Conservation (phyloP, 2,797 vertebrate species). For the Myiotriccus ornatus region DNA sequence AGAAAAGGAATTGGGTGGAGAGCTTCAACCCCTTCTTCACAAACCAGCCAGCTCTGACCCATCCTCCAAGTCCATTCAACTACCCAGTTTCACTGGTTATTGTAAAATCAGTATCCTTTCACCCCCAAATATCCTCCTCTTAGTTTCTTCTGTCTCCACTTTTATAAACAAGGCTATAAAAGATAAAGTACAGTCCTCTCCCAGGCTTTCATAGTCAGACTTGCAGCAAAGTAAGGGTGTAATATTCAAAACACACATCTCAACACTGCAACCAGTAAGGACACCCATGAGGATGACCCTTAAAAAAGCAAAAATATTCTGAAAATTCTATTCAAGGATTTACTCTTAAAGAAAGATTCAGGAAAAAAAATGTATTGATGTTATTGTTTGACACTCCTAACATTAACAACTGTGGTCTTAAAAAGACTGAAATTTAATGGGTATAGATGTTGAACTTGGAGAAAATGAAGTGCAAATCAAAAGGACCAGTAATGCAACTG, state of each 20-base stretch:
- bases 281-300: background rate
- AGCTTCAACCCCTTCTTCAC: background rate
- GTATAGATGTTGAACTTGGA: background rate
- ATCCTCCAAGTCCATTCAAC: background rate
- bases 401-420: background rate
- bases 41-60: background rate
- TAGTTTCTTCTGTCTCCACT: background rate
- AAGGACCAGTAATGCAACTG: background rate
- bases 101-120: background rate
- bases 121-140: background rate
- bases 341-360: background rate
- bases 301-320: background rate
- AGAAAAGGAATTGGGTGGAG: background rate
- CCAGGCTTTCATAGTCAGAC: background rate
- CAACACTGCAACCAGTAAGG: background rate
- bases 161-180: background rate
- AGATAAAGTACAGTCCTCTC: background rate
- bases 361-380: background rate
- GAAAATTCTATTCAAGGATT: background rate
- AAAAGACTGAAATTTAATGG: background rate
- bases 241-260: background rate
- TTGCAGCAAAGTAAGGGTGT: background rate
- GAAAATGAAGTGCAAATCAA: background rate
- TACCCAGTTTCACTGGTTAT: background rate
- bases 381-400: background rate